A percentile compares a stretch with the other conserved stretches of the same genome.
Evolutionary conservation across 2,888 invertebrate genomes (phyloP).

Genomic region (Drosophila meridionalis): DNA sequence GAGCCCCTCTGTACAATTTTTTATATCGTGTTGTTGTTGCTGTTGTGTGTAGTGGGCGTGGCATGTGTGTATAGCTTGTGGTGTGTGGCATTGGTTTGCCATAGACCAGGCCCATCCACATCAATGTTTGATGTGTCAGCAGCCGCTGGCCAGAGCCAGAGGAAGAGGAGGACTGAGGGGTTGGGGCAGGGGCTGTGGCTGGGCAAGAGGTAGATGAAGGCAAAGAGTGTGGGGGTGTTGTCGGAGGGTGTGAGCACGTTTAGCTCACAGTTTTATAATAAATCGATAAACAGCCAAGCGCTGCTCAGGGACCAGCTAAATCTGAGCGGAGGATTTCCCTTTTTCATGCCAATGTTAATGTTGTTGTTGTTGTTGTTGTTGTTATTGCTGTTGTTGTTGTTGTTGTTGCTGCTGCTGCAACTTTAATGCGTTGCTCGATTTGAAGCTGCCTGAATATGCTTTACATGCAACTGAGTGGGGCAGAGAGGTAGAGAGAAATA

Average conservation of each 20-base stretch:
- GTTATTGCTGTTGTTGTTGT: too few relatives aligned
- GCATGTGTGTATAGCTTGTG: conserved; percentile 56
- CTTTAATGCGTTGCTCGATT: conserved; percentile 17
- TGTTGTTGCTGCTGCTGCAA: conserved; percentile 3
- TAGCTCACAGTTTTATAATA: conserved; percentile 68
- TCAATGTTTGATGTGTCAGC: conserved; percentile 77
- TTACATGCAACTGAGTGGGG: too few relatives aligned
- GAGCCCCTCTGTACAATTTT: conserved; percentile 43
- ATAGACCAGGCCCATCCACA: conserved; percentile 57
- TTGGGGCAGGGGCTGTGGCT: neutral
- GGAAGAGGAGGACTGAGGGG: neutral
- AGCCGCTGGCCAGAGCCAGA: conserved; percentile 39
- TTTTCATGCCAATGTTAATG: conserved; percentile 2
- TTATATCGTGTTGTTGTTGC: conserved; percentile 57
- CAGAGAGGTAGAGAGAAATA: too few relatives aligned
- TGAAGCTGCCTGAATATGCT: neutral
- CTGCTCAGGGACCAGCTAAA: conserved; percentile 31
- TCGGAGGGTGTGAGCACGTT: conserved; percentile 42
- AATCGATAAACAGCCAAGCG: conserved; percentile 65
- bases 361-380: conserved; percentile 3
- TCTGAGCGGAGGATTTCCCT: conserved; percentile 48
- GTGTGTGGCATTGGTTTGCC: conserved; percentile 64
- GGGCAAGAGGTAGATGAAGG: neutral
- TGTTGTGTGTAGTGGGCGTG: conserved; percentile 49
- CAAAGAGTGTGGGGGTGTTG: conserved; percentile 26